Evolutionary conservation across 2,888 invertebrate species (phyloP).

Genomic region (Fragum whitleyi): DNA sequence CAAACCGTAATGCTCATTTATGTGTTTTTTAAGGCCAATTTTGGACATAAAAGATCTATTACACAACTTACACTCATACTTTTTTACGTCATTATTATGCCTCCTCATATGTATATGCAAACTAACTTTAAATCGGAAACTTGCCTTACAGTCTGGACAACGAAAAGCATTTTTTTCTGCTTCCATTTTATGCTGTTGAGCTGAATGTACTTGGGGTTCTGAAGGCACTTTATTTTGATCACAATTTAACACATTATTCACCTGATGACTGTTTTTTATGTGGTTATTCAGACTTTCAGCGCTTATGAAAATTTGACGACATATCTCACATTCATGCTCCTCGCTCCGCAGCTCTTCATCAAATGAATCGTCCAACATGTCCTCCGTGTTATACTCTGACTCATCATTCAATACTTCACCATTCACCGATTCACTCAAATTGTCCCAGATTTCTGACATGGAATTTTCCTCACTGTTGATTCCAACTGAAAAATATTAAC

Average conservation of each 20-base stretch:
- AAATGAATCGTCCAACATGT: conserved; percentile 6
- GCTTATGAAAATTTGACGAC: conserved; percentile 55
- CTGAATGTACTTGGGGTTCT: conserved; percentile 49
- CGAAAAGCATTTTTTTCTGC: conserved; percentile 37
- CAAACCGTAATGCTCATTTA: conserved; percentile 33
- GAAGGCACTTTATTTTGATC: conserved; percentile 48
- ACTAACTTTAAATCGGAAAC: conserved; percentile 59
- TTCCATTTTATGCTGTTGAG: conserved; percentile 41
- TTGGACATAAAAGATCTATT: conserved; percentile 56
- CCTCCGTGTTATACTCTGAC: conserved; percentile 15
- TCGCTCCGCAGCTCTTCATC: conserved; percentile 43
- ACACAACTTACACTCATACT: conserved; percentile 43
- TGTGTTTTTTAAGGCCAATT: conserved; percentile 49
- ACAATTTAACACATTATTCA: conserved; percentile 47
- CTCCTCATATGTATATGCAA: conserved; percentile 60
- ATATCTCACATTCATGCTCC: conserved; percentile 54
- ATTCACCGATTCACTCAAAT: not conserved
- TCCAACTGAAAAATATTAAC: conserved; percentile 17
- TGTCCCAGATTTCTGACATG: conserved; percentile 49
- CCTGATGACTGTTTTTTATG: conserved; percentile 39
- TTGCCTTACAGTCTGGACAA: conserved; percentile 55
- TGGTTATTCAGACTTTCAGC: conserved; percentile 51
- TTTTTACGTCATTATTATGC: conserved; percentile 53
- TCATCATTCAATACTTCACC: conserved; percentile 8
- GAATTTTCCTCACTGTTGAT: conserved; percentile 54